These are phyloP conservation scores for Daphoenositta chrysoptera DNA, from an alignment of 2,113 vertebrate genomes.

Conservation along the genomic window DNA sequence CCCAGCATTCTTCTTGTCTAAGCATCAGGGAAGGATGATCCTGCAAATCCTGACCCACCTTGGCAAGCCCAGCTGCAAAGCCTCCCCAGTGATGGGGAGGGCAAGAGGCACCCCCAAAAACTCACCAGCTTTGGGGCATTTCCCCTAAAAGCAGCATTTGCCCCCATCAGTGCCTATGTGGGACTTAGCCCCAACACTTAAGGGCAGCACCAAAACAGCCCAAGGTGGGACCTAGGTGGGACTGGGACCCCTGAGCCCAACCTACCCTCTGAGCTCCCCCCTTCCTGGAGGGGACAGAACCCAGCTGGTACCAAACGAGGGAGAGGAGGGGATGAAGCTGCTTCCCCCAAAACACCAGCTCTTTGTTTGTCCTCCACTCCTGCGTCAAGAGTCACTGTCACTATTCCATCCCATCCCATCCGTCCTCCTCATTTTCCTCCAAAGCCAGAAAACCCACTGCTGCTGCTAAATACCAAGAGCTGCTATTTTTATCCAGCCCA, in stretches of 20 bases:
- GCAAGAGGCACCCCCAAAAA: neutral
- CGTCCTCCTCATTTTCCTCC: neutral
- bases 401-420: neutral
- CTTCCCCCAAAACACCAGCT: neutral
- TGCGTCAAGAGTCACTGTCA: neutral
- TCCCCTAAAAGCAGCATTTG: neutral
- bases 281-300: neutral
- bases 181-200: neutral
- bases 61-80: neutral
- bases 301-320: fast-evolving
- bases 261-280: fast-evolving
- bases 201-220: neutral
- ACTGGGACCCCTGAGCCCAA: neutral
- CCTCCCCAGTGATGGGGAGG: neutral
- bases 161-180: fast-evolving
- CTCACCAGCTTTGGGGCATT: neutral
- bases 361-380: neutral
- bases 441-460: conserved; percentile 27
- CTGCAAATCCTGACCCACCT: neutral
- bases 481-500: conserved; percentile 72
- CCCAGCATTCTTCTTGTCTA: neutral
- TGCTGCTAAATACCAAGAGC: conserved; percentile 63
- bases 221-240: neutral
- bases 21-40: neutral
- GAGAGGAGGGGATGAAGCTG: neutral